phyloP scores from a whole-genome alignment of 2,113 vertebrate genomes.

The Phyllostomus discolor region DNA sequence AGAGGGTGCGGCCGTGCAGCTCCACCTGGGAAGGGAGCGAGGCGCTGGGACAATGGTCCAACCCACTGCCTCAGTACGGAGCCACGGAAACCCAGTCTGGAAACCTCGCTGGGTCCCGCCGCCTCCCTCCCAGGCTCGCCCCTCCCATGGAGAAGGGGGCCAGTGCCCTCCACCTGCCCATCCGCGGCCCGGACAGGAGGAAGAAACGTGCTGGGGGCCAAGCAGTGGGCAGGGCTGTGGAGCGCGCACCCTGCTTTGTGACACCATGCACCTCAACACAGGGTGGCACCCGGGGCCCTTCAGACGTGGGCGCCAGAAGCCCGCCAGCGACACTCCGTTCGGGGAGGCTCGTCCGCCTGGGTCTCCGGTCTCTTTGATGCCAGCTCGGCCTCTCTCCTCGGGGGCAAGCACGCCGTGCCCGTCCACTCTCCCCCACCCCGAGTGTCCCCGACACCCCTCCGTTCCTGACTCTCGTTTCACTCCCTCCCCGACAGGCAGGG shows the following conservation, averaged over 20 bases:
- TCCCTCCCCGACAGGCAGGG: background rate
- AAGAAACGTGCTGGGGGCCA: background rate
- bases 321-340: background rate
- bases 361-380: background rate
- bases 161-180: background rate
- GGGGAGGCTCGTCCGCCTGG: background rate
- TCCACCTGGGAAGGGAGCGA: no score
- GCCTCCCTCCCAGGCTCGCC: no score
- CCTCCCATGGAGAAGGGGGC: background rate
- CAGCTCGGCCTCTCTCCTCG: background rate
- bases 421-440: background rate
- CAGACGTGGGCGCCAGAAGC: background rate
- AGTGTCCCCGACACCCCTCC: background rate
- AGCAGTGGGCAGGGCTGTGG: background rate
- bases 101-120: no score
- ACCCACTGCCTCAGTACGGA: no score
- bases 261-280: background rate
- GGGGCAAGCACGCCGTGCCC: background rate
- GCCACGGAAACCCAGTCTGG: background rate
- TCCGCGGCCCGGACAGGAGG: accelerated
- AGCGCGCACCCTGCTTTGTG: background rate
- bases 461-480: background rate
- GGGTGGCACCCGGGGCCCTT: background rate
- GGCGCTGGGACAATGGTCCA: no score
- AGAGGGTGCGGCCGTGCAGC: no score